A percentile compares a stretch with the other conserved stretches of the same genome.
phyloP scores from a whole-genome alignment of 2,888 invertebrate genomes.

The Drosophila paracracens region DNA sequence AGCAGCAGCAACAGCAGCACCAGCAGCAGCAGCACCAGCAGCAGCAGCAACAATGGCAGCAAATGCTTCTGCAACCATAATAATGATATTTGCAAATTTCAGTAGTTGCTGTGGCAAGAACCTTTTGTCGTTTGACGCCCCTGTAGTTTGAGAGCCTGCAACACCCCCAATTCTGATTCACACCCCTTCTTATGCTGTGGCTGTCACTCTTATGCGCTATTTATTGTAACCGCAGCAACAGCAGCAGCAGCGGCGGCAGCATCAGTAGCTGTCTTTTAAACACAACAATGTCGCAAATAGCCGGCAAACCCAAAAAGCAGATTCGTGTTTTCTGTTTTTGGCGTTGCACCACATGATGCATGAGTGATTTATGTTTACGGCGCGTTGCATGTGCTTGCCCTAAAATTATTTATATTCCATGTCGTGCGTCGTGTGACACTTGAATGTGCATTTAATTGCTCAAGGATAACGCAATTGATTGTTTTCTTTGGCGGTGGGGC shows the following conservation, averaged over 20 bases:
- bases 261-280: slow-evolving; percentile 26
- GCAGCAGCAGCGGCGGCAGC: slow-evolving; percentile 18
- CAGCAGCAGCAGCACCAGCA: neutral
- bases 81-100: slow-evolving; percentile 60
- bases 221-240: slow-evolving; percentile 52
- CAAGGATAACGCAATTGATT: slow-evolving; percentile 61
- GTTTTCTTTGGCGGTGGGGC: neutral
- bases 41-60: slow-evolving; percentile 1
- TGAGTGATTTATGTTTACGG: slow-evolving; percentile 73
- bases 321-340: slow-evolving; percentile 44
- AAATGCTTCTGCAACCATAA: slow-evolving; percentile 14
- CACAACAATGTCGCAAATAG: slow-evolving; percentile 58
- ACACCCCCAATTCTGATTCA: slow-evolving; percentile 4
- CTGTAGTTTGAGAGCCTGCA: slow-evolving; percentile 30
- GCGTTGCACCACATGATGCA: slow-evolving; percentile 69
- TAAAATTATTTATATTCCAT: slow-evolving; percentile 59
- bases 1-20: neutral
- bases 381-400: slow-evolving; percentile 41
- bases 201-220: slow-evolving; percentile 59
- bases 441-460: slow-evolving; percentile 68
- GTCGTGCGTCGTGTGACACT: slow-evolving; percentile 44
- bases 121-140: slow-evolving; percentile 46
- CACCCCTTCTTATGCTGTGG: slow-evolving; percentile 17
- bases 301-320: slow-evolving; percentile 39
- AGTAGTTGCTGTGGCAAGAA: slow-evolving; percentile 29